Base-by-base conservation (phyloP, 2,797 vertebrate species). In the Podarcis siculus region DNA sequence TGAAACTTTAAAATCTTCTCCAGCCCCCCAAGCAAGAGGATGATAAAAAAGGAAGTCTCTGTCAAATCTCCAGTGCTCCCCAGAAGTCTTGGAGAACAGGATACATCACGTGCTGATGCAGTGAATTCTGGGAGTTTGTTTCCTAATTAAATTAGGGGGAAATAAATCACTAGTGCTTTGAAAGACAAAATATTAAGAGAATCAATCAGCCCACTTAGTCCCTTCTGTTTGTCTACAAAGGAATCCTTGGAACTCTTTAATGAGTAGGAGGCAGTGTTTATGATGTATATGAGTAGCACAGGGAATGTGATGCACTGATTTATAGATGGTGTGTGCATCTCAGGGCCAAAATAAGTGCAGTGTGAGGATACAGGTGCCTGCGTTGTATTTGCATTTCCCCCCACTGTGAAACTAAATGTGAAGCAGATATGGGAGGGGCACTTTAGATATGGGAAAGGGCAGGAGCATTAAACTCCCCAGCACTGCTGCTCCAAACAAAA, bases 191-290 rank as follows among this genome's bases (percentile, higher is more conserved):
- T 55, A 55, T 55, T 55, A 55, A 55, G 49, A 55, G 49, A 55
- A 55, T 55, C 21, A 92, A 94, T 95, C 89, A 94, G 67, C 73
- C 45, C 58, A 30, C 7, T 75, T 0, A 2, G 66, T 86, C 78
- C 73, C 78, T 89, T 30, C 35, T 42, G 58, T n/a, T 27, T n/a
- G 21, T 55, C 25, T 71, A n/a, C 45, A 76, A 90, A 80, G 79
- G 82, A 87, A 83, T 83, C 78, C 35, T 39, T 80, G 90, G 85
- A 86, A 81, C 78, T 80, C 8, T 35, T 30, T 79, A 25, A 35
- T 19, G 71, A 21, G 21, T 23, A 32, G 42, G 21, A 67, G n/a
- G 30, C 27, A 1, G 9, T 67, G 15, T 15, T 8, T 21, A 21
- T 37, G 8, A 13, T 55, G 49, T 55, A 55, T 55, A 55, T 55